These are phyloP conservation scores for Piezodorus guildinii DNA, from an alignment of 1,140 invertebrate genomes.

Conservation along the genomic window DNA sequence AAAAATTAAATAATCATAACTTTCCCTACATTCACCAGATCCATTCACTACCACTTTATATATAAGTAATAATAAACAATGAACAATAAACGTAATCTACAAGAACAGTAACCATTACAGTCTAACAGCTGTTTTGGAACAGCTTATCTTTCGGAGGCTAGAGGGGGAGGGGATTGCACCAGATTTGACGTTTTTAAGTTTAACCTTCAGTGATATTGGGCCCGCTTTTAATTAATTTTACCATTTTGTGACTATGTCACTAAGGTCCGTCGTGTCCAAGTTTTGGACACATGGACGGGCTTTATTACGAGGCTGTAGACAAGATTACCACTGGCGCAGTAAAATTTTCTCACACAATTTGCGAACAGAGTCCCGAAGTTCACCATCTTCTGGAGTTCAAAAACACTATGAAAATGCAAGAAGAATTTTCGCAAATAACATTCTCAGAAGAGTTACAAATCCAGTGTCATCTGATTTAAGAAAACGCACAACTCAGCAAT, in stretches of 20 bases:
- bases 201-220: conserved; percentile 1
- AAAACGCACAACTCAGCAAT: conserved; percentile 44
- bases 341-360: background rate
- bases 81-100: no score
- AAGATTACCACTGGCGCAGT: background rate
- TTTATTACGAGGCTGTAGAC: background rate
- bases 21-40: no score
- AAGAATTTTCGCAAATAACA: conserved; percentile 17
- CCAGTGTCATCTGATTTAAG: conserved; percentile 39
- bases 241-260: background rate
- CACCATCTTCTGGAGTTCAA: conserved; percentile 1
- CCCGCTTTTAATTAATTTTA: background rate
- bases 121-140: no score
- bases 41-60: no score
- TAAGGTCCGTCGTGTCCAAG: background rate
- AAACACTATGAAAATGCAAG: conserved; percentile 20
- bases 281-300: conserved; percentile 4
- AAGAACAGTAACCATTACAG: no score
- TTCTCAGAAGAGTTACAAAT: conserved; percentile 20
- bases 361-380: background rate
- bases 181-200: conserved; percentile 8
- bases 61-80: no score
- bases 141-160: no score
- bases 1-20: no score
- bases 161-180: background rate